Percentiles rank a stretch among this genome's conserved stretches.
Evolutionary conservation across 1,140 invertebrate species (phyloP).

Genomic region (Halotydeus destructor): DNA sequence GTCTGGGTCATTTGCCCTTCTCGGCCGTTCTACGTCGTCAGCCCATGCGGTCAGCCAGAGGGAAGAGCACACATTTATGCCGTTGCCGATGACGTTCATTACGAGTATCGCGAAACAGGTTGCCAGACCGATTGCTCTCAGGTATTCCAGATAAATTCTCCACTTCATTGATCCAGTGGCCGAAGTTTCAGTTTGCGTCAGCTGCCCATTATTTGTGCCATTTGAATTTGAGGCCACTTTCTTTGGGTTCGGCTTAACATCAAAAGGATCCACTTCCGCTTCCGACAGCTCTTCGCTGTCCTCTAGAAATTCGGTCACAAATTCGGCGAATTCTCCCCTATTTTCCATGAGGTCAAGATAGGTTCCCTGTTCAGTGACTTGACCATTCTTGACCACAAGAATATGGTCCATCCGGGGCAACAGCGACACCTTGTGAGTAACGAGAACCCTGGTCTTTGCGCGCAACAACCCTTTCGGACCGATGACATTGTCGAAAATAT

Average conservation of each 20-base stretch:
- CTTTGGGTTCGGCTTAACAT: background rate
- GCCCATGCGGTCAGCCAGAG: constrained; percentile 26
- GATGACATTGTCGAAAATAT: constrained; percentile 79
- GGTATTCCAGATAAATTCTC: constrained; percentile 7
- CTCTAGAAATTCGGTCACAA: constrained; percentile 31
- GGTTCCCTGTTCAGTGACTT: constrained; percentile 28
- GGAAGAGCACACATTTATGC: constrained; percentile 21
- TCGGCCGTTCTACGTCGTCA: constrained; percentile 20
- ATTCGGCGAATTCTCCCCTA: constrained; percentile 25
- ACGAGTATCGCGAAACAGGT: constrained; percentile 8
- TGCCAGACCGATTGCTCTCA: constrained; percentile 6
- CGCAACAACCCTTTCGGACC: constrained; percentile 55
- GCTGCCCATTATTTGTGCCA: constrained; percentile 27
- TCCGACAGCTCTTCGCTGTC: background rate
- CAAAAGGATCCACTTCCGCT: background rate
- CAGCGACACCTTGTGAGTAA: constrained; percentile 28
- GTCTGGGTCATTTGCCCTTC: constrained; percentile 24
- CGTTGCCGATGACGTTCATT: constrained; percentile 14
- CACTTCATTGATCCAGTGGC: constrained; percentile 13
- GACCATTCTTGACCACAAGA: constrained; percentile 53
- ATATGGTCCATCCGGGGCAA: constrained; percentile 69
- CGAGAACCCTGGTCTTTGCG: constrained; percentile 31
- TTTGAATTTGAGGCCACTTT: background rate
- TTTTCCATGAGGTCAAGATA: constrained; percentile 24
- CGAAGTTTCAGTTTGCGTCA: constrained; percentile 22